phyloP scores from a whole-genome alignment of 2,797 vertebrate species.

The Microcaecilia unicolor region DNA sequence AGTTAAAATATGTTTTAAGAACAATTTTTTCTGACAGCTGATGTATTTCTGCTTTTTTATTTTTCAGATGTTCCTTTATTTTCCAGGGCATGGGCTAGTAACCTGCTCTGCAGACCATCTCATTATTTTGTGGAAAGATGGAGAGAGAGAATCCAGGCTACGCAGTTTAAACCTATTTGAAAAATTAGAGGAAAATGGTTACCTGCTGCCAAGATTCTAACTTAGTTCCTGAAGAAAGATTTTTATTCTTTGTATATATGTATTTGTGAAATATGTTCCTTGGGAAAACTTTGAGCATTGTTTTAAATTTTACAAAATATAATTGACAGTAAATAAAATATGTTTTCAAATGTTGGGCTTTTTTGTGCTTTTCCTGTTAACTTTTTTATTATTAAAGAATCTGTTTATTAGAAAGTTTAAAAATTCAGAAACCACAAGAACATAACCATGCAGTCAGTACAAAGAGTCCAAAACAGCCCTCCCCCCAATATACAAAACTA shows the following conservation, averaged over 20 bases:
- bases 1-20: too few species aligned
- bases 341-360: too few species aligned
- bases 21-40: too few species aligned
- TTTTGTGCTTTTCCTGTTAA: too few species aligned
- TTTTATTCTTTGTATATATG: background rate
- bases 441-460: too few species aligned
- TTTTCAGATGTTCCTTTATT: slow-evolving; percentile 85
- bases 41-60: too few species aligned
- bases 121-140: slow-evolving; percentile 89
- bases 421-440: too few species aligned
- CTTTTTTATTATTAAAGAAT: background rate
- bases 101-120: slow-evolving; percentile 91
- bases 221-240: background rate
- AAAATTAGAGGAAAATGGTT: slow-evolving; percentile 74
- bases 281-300: slow-evolving; percentile 11
- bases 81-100: slow-evolving; percentile 73
- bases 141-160: slow-evolving; percentile 74
- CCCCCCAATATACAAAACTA: too few species aligned
- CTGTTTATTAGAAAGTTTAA: too few species aligned
- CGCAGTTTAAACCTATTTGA: slow-evolving; percentile 81
- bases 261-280: background rate
- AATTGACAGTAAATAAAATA: too few species aligned
- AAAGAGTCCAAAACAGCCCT: too few species aligned
- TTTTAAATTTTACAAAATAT: slow-evolving; percentile 5
- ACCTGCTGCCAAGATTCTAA: slow-evolving; percentile 44